These are phyloP conservation scores for Tretioscincus oriximinensis DNA, from an alignment of 2,113 vertebrate genomes.

Conservation along the genomic window DNA sequence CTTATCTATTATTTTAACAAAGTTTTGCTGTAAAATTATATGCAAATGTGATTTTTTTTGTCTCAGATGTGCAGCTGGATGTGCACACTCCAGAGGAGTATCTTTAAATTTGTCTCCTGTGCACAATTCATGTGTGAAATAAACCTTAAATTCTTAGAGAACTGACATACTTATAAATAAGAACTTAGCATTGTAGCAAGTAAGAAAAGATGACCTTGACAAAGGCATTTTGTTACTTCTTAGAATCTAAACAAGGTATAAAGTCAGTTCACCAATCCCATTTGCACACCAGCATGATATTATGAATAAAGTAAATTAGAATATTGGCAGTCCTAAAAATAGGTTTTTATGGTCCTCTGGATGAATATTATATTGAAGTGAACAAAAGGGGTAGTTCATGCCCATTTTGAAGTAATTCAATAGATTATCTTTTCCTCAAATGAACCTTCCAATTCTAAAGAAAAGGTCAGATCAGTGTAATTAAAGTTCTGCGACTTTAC, in stretches of 20 bases:
- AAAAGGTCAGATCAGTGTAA: too few relatives aligned
- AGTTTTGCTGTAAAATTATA: too few relatives aligned
- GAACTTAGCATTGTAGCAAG: background rate
- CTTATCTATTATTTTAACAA: too few relatives aligned
- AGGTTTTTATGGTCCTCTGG: background rate
- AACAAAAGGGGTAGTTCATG: background rate
- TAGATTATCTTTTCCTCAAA: too few relatives aligned
- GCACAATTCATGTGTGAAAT: too few relatives aligned
- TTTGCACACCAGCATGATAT: background rate
- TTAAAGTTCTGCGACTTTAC: too few relatives aligned
- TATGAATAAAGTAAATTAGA: background rate
- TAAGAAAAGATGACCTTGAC: background rate
- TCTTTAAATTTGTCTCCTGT: too few relatives aligned
- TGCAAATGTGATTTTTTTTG: too few relatives aligned
- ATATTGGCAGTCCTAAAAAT: background rate
- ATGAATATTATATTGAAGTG: background rate
- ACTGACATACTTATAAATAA: background rate
- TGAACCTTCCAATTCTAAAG: too few relatives aligned
- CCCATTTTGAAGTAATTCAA: too few relatives aligned
- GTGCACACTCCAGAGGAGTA: too few relatives aligned
- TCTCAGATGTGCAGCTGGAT: too few relatives aligned
- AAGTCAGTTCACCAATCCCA: background rate
- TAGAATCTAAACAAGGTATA: background rate
- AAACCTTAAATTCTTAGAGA: background rate
- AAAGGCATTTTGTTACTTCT: background rate